Percentiles rank a stretch among this genome's conserved stretches.
These are phyloP conservation scores for Cepaea nemoralis DNA, from an alignment of 1,140 invertebrate genomes.

Conservation along the genomic window DNA sequence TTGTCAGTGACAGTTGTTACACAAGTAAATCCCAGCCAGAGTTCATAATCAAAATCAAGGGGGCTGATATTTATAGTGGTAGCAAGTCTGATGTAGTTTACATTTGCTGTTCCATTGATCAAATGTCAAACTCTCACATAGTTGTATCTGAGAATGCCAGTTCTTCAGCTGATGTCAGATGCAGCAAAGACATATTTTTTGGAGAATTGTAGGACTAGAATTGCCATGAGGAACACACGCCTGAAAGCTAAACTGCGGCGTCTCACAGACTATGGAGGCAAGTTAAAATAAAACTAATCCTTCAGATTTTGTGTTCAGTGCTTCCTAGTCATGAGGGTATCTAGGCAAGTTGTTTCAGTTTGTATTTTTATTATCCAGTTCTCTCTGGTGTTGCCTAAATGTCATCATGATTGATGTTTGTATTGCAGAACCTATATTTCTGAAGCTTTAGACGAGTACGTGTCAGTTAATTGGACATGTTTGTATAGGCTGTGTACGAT, in stretches of 20 bases:
- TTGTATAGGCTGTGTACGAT: too few relatives aligned
- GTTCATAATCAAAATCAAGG: neutral
- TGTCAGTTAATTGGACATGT: too few relatives aligned
- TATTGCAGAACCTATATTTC: too few relatives aligned
- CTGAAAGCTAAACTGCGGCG: constrained; percentile 3
- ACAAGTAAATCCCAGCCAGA: neutral
- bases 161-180: constrained; percentile 7
- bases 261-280: neutral
- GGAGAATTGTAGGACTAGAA: constrained; percentile 30
- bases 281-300: neutral
- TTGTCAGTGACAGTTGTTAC: too few relatives aligned
- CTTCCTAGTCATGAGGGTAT: too few relatives aligned
- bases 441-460: too few relatives aligned
- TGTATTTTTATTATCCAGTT: too few relatives aligned
- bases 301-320: neutral
- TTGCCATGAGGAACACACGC: constrained; percentile 23
- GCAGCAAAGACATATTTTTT: constrained; percentile 19
- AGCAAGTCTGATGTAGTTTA: neutral
- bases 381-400: too few relatives aligned
- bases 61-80: neutral
- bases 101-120: neutral
- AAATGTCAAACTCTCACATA: neutral
- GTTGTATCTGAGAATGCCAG: constrained; percentile 26
- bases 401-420: too few relatives aligned
- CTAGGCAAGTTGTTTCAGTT: too few relatives aligned